Conservation (phyloP, 2,797 vertebrate genomes). For the Chaetophractus vellerosus region DNA sequence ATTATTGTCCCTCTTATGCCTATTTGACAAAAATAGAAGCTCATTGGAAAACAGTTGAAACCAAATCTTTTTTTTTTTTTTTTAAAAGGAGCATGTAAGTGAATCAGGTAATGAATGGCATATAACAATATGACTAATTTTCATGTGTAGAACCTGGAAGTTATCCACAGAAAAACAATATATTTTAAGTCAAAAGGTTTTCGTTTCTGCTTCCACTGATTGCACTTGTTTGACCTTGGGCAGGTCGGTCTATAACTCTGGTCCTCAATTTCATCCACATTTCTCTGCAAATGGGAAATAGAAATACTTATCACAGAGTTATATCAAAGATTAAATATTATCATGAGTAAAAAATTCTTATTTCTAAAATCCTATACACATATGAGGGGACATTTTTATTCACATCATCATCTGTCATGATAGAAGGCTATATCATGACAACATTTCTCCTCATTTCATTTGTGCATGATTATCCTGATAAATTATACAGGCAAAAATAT, state of each 20-base stretch:
- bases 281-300: background rate
- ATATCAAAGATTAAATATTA: conserved; percentile 67
- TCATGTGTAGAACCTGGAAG: background rate
- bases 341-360: conserved; percentile 44
- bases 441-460: conserved; percentile 50
- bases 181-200: conserved; percentile 45
- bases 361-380: conserved; percentile 52
- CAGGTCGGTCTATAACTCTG: conserved; percentile 26
- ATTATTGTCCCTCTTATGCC: background rate
- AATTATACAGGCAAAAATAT: background rate
- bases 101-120: background rate
- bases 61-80: background rate
- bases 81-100: background rate
- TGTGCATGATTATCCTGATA: conserved; percentile 35
- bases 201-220: conserved; percentile 41
- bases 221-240: conserved; percentile 69
- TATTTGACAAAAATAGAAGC: background rate
- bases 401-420: conserved; percentile 24
- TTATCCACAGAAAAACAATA: conserved; percentile 23
- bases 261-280: conserved; percentile 53
- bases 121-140: background rate
- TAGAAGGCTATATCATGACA: conserved; percentile 49
- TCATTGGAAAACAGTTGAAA: background rate
- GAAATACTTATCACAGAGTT: conserved; percentile 62
- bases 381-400: background rate